phyloP scores from a whole-genome alignment of 2,888 invertebrate species.

The Mactromeris polynyma region DNA sequence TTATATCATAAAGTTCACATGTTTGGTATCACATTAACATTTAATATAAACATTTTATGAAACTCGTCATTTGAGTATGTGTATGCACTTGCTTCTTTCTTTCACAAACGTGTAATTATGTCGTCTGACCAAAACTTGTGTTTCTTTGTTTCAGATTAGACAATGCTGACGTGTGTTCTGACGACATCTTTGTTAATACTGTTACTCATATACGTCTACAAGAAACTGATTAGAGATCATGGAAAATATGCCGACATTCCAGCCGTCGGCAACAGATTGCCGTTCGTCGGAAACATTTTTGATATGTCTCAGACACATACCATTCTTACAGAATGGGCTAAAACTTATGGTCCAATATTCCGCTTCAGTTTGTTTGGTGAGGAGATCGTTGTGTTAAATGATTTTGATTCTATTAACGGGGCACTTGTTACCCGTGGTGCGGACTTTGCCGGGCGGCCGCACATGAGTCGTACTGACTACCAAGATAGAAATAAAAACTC shows the following conservation, averaged over 20 bases:
- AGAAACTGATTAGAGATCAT: background rate
- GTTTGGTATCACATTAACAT: no score
- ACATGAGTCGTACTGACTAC: constrained; percentile 77
- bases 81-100: no score
- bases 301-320: constrained; percentile 75
- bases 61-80: no score
- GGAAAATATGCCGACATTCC: constrained; percentile 66
- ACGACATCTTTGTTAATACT: background rate
- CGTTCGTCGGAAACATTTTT: constrained; percentile 75
- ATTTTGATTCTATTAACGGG: constrained; percentile 76
- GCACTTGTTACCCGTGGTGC: constrained; percentile 77
- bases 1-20: no score
- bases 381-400: constrained; percentile 81
- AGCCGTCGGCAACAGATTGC: constrained; percentile 69
- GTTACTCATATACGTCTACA: constrained; percentile 31
- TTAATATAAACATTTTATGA: no score
- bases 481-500: constrained; percentile 73
- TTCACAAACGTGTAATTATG: no score
- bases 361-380: constrained; percentile 75
- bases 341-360: constrained; percentile 79
- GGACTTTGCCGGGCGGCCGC: constrained; percentile 81
- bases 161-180: constrained; percentile 44
- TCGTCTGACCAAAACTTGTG: no score
- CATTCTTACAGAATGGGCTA: constrained; percentile 74
- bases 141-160: background rate